Evolutionary conservation across 2,888 invertebrate genomes (phyloP).

Genomic region (Oxyteleia sp.): DNA sequence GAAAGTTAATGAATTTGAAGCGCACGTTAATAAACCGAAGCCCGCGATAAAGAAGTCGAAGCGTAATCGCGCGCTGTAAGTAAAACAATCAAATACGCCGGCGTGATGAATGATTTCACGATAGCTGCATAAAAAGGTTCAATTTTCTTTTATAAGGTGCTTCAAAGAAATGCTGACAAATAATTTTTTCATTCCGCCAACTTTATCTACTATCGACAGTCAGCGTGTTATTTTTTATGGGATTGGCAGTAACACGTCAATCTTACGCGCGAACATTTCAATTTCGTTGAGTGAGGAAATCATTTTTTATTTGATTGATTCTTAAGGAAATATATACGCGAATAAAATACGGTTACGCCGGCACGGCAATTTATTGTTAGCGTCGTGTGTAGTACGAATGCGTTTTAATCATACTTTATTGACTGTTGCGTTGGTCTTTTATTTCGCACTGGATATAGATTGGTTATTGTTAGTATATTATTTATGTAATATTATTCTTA

Average conservation of each 20-base stretch:
- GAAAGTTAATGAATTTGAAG: neutral
- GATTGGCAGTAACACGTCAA: constrained; percentile 11
- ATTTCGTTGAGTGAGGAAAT: constrained; percentile 16
- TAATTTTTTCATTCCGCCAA: constrained; percentile 44
- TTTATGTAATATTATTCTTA: neutral
- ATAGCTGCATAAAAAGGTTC: constrained; percentile 33
- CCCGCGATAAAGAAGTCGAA: constrained; percentile 2
- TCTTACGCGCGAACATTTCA: constrained; percentile 31
- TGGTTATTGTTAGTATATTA: neutral
- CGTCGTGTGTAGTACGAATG: neutral
- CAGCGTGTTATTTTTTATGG: constrained; percentile 52
- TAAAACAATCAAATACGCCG: constrained; percentile 32
- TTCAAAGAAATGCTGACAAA: constrained; percentile 49
- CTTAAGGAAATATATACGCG: constrained; percentile 5
- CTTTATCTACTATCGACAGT: constrained; percentile 42
- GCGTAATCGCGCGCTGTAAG: constrained; percentile 1
- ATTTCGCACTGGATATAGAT: neutral
- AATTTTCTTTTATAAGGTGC: constrained; percentile 60
- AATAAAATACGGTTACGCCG: neutral
- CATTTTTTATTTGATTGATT: constrained; percentile 33
- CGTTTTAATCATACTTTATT: constrained; percentile 1
- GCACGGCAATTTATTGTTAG: neutral
- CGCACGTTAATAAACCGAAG: neutral
- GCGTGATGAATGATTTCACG: constrained; percentile 32
- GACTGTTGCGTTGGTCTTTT: neutral